A percentile compares a stretch with the other conserved stretches of the same genome.
Conservation (phyloP, 2,113 vertebrate genomes). For the Crotophaga sulcirostris region DNA sequence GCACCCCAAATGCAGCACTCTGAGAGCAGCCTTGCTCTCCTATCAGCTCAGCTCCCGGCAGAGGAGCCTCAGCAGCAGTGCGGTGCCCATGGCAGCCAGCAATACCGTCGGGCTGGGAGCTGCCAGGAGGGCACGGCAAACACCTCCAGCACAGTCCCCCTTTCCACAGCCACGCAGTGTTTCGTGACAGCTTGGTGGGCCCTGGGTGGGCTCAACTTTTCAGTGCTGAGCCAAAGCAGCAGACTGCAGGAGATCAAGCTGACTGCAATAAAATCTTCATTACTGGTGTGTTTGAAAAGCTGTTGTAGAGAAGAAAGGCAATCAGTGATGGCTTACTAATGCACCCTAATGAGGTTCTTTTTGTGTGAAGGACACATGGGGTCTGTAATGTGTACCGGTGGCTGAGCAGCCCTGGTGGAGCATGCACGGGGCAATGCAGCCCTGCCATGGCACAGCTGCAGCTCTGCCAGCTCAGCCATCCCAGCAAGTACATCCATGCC, state of each 20-base stretch:
- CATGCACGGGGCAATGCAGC: neutral
- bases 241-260: neutral
- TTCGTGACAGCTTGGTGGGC: neutral
- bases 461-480: neutral
- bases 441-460: neutral
- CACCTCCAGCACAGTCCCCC: neutral
- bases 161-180: fast-evolving
- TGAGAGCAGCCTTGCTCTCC: neutral
- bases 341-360: neutral
- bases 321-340: neutral
- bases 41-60: neutral
- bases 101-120: fast-evolving
- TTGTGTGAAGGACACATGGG: neutral
- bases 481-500: too few relatives aligned
- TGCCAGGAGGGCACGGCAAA: neutral
- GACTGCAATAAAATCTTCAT: neutral
- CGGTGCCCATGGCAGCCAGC: neutral
- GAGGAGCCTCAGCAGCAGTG: neutral
- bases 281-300: neutral
- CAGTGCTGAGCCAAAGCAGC: neutral
- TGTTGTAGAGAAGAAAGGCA: neutral
- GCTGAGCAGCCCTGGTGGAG: neutral
- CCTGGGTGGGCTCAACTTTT: neutral
- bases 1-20: neutral
- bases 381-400: neutral